These are phyloP conservation scores for Theonella swinhoei DNA, from an alignment of 37 sponge, comb jelly and placozoan genomes.

Conservation along the genomic window DNA sequence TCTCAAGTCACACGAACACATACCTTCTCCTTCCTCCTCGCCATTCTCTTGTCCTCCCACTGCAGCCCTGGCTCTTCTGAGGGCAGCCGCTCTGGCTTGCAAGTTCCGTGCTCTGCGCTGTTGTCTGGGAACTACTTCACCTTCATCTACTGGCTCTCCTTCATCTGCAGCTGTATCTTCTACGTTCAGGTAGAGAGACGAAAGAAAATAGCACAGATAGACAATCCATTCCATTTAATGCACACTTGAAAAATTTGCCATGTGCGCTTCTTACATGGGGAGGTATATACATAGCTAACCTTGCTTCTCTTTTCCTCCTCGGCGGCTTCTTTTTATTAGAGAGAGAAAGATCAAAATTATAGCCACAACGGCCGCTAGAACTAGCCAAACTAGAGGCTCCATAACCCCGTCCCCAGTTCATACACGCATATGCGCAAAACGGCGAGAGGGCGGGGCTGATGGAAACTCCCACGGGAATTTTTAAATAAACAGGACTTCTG, in stretches of 20 bases:
- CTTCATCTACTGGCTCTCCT: neutral
- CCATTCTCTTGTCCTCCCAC: neutral
- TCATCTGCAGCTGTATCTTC: neutral
- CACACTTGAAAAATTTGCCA: neutral
- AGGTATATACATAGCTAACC: too few relatives aligned
- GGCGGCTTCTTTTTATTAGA: constrained; percentile 24
- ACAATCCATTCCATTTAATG: constrained; percentile 14
- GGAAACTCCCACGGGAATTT: constrained; percentile 23
- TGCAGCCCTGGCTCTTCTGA: constrained; percentile 18
- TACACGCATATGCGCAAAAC: neutral
- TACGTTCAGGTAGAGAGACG: neutral
- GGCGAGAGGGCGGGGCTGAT: constrained; percentile 15
- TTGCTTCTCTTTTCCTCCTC: neutral
- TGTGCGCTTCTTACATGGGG: too few relatives aligned
- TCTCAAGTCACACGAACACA: too few relatives aligned
- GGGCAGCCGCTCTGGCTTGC: constrained; percentile 34
- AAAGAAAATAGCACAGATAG: neutral
- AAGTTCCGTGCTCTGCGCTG: constrained; percentile 25
- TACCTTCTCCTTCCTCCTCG: constrained; percentile 24
- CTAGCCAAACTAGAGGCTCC: constrained; percentile 70
- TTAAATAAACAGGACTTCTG: too few relatives aligned
- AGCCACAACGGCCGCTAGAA: constrained; percentile 47
- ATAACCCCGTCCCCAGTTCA: constrained; percentile 7
- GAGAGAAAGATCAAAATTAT: constrained; percentile 16
- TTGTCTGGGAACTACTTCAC: constrained; percentile 14